These are phyloP conservation scores for Antheraea assamensis DNA, from an alignment of 2,888 invertebrate species.

Conservation along the genomic window DNA sequence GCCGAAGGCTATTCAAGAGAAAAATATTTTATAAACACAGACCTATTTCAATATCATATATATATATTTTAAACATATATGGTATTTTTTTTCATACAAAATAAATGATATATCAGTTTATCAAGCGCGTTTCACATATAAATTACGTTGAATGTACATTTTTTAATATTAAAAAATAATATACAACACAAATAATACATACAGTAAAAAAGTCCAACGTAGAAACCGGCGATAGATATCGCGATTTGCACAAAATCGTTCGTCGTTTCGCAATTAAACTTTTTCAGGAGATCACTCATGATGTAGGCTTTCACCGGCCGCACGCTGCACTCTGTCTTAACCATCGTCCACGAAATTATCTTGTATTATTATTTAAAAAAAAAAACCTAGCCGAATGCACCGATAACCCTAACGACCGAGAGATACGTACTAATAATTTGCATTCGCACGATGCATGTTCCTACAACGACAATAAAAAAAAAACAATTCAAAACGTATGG, in stretches of 20 bases:
- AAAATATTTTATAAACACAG: too few species aligned
- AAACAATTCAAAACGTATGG: constrained; percentile 44
- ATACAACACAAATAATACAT: constrained; percentile 48
- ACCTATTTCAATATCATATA: too few species aligned
- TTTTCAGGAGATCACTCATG: constrained; percentile 76
- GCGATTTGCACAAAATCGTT: constrained; percentile 67
- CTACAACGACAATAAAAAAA: constrained; percentile 36
- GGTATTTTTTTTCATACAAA: too few species aligned
- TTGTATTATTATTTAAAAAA: constrained; percentile 33
- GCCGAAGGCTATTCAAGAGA: too few species aligned
- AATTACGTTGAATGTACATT: too few species aligned
- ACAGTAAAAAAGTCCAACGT: constrained; percentile 70
- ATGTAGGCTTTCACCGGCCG: constrained; percentile 70
- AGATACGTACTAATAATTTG: constrained; percentile 46
- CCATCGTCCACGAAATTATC: constrained; percentile 58
- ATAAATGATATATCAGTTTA: too few species aligned
- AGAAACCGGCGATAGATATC: constrained; percentile 65
- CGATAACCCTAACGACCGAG: constrained; percentile 67
- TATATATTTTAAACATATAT: too few species aligned
- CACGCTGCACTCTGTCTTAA: constrained; percentile 68
- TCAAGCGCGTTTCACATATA: too few species aligned
- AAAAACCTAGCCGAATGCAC: constrained; percentile 54
- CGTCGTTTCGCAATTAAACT: constrained; percentile 63
- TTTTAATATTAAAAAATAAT: too few species aligned
- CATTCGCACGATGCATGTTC: constrained; percentile 50